Evolutionary conservation across 2,888 invertebrate genomes (phyloP), one percentile per base, ranked within the genome.

Genomic region (Caenorhabditis auriculariae): DNA sequence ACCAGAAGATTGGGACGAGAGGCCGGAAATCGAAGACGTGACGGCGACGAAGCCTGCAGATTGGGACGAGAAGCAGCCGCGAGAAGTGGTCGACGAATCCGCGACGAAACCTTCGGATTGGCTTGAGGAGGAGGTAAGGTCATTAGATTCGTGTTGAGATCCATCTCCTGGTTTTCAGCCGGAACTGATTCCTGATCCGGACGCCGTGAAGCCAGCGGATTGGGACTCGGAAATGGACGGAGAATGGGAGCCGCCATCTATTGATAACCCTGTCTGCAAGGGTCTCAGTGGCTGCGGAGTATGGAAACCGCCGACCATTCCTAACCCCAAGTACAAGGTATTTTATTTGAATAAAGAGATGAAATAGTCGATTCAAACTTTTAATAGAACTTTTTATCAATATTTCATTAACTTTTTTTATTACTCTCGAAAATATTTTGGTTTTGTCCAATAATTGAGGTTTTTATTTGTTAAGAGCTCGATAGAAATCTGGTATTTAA

Each of bases 171-270:
- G 19, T 23, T 47, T 61, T 15, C 39, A 61, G 61, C 53, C 89
- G 0, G 88, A 89, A 49, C 89, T 89, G 84, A 82, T 86, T 53
- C 88, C 91, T 1, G 95, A 98, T 84, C 89, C 91, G 0, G 87
- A 87, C 44, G 91, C 94, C 0, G 84, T 85, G 52, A 92, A 91
- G 83, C 96, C 96, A 0, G 88, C 87, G 0, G 96, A 98, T 83
- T 98, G 96, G 94, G 96, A 98, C 83, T 88, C 89, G 19, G 94
- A 95, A 69, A 96, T 96, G 89, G 98, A 98, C 84, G 98, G 98
- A 1, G 90, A 90, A 81, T 99, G 96, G 96, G 96, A 96, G 83
- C 89, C 96, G 4, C 92, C 95, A 0, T 82, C 52, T 24, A 64
- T 70, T 39, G 67, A 70, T 51, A 70, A 70, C 51, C 67, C 65